phyloP scores from a whole-genome alignment of 2,113 vertebrate species.

The Hepsetus odoe region DNA sequence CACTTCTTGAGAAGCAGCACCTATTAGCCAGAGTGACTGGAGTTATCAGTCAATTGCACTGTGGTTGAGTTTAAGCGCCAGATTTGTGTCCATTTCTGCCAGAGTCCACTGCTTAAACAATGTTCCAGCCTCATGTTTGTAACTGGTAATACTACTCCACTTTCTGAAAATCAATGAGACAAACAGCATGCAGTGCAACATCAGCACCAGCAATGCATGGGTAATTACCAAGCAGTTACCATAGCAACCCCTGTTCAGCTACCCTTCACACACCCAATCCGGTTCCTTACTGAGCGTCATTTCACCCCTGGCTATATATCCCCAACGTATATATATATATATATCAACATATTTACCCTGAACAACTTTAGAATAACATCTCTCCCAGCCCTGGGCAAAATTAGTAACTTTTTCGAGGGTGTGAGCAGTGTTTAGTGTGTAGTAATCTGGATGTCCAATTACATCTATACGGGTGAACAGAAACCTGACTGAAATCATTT shows the following conservation, averaged over 20 bases:
- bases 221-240: conserved; percentile 49
- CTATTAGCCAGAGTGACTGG: conserved; percentile 4
- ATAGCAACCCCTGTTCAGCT: conserved; percentile 64
- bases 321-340: not conserved
- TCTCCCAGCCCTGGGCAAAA: not conserved
- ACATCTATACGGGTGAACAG: not conserved
- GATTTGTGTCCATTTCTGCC: not conserved
- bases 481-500: not conserved
- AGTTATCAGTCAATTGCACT: conserved; percentile 16
- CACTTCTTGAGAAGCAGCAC: conserved; percentile 24
- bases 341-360: no score
- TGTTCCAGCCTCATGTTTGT: not conserved
- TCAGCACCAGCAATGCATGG: not conserved
- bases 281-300: conserved; percentile 23
- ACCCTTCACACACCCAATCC: conserved; percentile 32
- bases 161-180: not conserved
- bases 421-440: no score
- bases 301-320: not conserved
- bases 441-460: not conserved
- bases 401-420: no score
- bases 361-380: no score
- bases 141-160: conserved; percentile 1
- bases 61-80: conserved; percentile 8
- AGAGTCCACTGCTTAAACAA: not conserved
- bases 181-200: not conserved